These are phyloP conservation scores for Acromyrmex echinatior DNA, from an alignment of 1,140 invertebrate genomes.

Conservation along the genomic window DNA sequence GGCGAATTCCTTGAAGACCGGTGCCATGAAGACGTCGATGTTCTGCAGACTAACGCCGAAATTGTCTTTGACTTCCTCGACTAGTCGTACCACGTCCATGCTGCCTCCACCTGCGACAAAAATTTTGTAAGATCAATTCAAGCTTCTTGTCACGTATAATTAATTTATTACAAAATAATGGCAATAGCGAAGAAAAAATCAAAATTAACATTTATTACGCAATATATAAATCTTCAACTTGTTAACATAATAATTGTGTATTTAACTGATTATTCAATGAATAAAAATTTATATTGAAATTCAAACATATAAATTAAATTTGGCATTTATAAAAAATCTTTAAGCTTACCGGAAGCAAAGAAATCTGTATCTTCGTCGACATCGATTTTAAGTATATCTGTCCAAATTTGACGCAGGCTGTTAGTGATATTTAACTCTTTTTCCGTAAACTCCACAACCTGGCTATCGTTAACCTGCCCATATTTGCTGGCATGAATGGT, in stretches of 20 bases:
- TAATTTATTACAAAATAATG: not conserved
- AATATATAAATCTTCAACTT: not conserved
- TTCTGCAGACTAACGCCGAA: conserved; percentile 93
- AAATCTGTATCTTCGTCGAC: conserved; percentile 95
- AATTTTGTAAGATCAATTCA: not conserved
- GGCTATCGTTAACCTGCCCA: conserved; percentile 87
- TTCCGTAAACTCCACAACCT: conserved; percentile 91
- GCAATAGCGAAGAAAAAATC: not conserved
- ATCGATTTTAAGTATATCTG: conserved; percentile 92
- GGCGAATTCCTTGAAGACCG: conserved; percentile 94
- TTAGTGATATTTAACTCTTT: conserved; percentile 91
- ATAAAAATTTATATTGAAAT: not conserved
- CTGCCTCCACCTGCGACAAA: conserved; percentile 91
- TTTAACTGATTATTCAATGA: not conserved
- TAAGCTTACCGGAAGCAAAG: conserved; percentile 90
- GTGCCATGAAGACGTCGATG: conserved; percentile 97
- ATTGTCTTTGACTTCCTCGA: conserved; percentile 97
- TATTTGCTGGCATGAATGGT: conserved; percentile 95
- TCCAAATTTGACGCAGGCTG: conserved; percentile 92
- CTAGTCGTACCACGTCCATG: conserved; percentile 97
- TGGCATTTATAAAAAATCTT: not conserved
- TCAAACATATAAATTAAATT: not conserved
- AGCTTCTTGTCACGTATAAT: not conserved
- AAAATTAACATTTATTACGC: conserved; percentile 4
- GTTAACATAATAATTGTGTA: not conserved